These are phyloP conservation scores for Dolichotis patagonum DNA, from an alignment of 2,113 vertebrate species.

Conservation along the genomic window DNA sequence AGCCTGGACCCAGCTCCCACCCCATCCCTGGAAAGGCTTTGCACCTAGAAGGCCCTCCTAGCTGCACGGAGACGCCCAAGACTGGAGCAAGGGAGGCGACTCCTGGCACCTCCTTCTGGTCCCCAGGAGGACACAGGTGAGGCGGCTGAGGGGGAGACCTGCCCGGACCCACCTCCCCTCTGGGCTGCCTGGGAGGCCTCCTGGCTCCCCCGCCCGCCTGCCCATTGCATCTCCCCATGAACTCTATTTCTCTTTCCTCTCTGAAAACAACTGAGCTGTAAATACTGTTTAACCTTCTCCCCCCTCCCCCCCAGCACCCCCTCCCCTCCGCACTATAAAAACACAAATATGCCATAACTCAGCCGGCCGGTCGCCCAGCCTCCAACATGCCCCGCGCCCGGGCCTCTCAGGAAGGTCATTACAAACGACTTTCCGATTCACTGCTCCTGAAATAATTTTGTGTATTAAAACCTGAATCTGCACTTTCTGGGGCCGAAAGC, in stretches of 20 bases:
- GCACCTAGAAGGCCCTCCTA: not conserved
- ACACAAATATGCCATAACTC: slow-evolving; percentile 99
- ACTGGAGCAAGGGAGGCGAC: not conserved
- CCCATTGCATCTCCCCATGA: slow-evolving; percentile 88
- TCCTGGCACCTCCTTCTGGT: not conserved
- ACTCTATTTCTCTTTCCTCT: slow-evolving; percentile 94
- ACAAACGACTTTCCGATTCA: slow-evolving; percentile 99
- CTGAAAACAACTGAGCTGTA: slow-evolving; percentile 99
- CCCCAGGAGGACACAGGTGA: not conserved
- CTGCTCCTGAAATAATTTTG: slow-evolving; percentile 99
- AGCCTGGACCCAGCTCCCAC: not conserved
- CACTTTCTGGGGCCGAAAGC: slow-evolving; percentile 99
- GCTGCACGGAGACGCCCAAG: not conserved
- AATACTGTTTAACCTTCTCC: slow-evolving; percentile 98
- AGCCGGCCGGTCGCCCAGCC: slow-evolving; percentile 95
- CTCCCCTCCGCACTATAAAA: slow-evolving; percentile 98
- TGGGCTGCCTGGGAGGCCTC: slow-evolving; percentile 66
- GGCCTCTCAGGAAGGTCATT: slow-evolving; percentile 99
- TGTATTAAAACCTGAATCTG: slow-evolving; percentile 99
- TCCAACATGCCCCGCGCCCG: slow-evolving; percentile 97
- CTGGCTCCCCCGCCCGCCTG: slow-evolving; percentile 71
- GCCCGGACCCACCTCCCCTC: slow-evolving; percentile 73
- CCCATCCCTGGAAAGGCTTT: not conserved
- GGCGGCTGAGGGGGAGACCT: not conserved
- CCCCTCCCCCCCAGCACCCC: slow-evolving; percentile 88